Base-by-base conservation (phyloP, 2,113 vertebrate genomes). In the Scolopax mira region DNA sequence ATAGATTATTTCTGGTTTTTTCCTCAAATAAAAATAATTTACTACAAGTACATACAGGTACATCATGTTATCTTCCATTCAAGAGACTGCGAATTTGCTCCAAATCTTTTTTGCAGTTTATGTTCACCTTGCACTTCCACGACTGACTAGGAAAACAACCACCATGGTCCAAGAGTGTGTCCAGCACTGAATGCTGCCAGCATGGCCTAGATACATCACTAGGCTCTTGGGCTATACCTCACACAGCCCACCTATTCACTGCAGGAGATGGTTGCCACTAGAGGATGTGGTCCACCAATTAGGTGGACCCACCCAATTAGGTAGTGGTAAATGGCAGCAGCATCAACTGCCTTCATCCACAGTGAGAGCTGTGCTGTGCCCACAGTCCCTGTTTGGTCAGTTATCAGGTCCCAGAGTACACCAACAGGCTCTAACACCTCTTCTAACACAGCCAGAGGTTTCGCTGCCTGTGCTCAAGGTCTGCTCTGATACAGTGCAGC, bases 361-460 rank as follows among this genome's bases (percentile, higher is more conserved):
- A 22, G n/a, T 10, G 13, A 44, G 72, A 58, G 52, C 52, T 24
- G 19, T 11, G 6, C 19, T n/a, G 30, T 30, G 66, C 41, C 30
- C 46, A 33, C 18, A 5, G 3, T 24, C 54, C 77, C 52, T 3
- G 0, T 23, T 27, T 13, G 10, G 44, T 6, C 1, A 2, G 18
- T 51, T 35, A 44, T 35, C 58, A 61, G 31, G 25, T 8, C 51
- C 58, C 28, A 14, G 24, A 54, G 48, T 2, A 35, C 0, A 3
- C 46, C 37, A 73, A 52, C 14, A 57, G 28, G 23, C 37, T 35
- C 31, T 19, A 39, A 2, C 37, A 22, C 14, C 19, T 83, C 39
- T 11, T 57, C 10, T 22, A 41, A 41, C 41, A 41, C 0, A 0
- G 42, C 24, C 72, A 49, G 41, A 5, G 31, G 1, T 55, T 80